Evolutionary conservation across 2,888 invertebrate genomes (phyloP).

Genomic region (Spisula subtruncata): DNA sequence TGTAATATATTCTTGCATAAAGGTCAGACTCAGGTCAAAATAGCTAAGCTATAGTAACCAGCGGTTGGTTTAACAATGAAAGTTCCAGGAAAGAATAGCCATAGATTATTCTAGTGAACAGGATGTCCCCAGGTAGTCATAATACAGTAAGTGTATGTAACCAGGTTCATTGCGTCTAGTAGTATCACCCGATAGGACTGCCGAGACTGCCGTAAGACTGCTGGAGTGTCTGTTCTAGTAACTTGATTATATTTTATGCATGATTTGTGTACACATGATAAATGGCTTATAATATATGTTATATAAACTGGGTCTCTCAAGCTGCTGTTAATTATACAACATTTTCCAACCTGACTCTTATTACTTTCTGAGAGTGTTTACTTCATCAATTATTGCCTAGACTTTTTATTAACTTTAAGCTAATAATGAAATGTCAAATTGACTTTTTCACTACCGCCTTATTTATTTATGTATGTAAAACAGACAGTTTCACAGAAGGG

Average conservation of each 20-base stretch:
- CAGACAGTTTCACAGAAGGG: no score
- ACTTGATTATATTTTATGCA: not conserved
- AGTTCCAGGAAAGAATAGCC: not conserved
- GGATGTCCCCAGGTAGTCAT: not conserved
- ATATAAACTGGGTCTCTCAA: not conserved
- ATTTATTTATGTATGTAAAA: no score
- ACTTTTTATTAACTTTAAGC: not conserved
- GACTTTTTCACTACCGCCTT: no score
- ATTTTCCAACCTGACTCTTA: not conserved
- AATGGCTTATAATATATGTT: not conserved
- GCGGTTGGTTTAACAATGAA: not conserved
- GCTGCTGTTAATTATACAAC: not conserved
- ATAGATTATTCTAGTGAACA: not conserved
- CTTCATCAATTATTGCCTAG: not conserved
- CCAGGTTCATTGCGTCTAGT: not conserved
- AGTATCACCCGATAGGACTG: not conserved
- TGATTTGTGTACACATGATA: slow-evolving; percentile 14
- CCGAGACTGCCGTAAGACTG: no score
- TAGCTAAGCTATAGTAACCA: no score
- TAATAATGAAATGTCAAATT: no score
- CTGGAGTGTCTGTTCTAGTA: not conserved
- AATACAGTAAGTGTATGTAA: not conserved
- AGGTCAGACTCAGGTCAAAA: no score
- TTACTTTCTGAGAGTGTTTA: not conserved
- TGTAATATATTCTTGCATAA: no score